phyloP scores from a whole-genome alignment of 2,113 vertebrate genomes.

The Sapayoa aenigma region DNA sequence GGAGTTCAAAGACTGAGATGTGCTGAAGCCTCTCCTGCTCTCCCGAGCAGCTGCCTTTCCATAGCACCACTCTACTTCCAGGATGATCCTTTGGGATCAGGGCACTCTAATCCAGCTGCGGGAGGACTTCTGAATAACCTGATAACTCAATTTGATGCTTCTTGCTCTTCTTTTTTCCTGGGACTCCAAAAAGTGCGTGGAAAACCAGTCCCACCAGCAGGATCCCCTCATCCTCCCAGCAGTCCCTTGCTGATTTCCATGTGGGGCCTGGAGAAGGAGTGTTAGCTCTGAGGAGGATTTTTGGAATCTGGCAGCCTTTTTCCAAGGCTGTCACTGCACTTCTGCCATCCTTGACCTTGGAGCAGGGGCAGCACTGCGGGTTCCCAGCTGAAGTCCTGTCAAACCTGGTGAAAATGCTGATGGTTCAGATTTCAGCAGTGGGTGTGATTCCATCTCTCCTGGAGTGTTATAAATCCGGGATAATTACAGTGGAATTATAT shows the following conservation, averaged over 20 bases:
- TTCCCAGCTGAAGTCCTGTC: neutral
- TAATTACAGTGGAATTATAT: neutral
- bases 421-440: neutral
- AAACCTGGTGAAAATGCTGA: neutral
- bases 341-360: conserved; percentile 23
- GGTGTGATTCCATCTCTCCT: neutral
- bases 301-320: conserved; percentile 24
- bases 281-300: neutral
- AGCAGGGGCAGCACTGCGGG: neutral
- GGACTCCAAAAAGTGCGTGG: neutral
- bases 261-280: neutral
- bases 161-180: neutral
- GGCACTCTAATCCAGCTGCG: neutral
- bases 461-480: neutral
- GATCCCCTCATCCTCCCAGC: neutral
- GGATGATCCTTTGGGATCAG: neutral
- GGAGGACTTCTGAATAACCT: neutral
- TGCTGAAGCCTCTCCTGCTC: neutral
- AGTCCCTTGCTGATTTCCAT: neutral
- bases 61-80: neutral
- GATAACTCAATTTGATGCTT: neutral
- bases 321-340: neutral
- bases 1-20: conserved; percentile 13
- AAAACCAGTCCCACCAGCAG: no score
- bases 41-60: neutral